Evolutionary conservation across 2,888 invertebrate species (phyloP), one percentile per base, ranked within the genome.

Genomic region (Meloe dianella): DNA sequence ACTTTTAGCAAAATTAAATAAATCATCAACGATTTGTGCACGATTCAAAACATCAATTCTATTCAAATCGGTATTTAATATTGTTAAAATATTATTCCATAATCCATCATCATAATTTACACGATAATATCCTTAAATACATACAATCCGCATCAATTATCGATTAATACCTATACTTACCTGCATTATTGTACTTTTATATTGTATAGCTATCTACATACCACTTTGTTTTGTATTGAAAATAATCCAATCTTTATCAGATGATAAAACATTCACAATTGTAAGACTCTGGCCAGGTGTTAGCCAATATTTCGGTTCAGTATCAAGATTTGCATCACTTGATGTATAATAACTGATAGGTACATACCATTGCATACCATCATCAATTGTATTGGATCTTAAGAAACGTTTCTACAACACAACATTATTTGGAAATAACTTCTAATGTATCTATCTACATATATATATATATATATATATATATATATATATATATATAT

Each of bases 11-110:
- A 91, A 85, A 81, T 89, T 89, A 71, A 91, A 85, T 1, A 91
- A 86, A 80, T 95, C 95, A 75, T 94, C 91, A n/a, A 95, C 87
- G 35, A 90, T 86, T 85, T 87, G 92, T 9, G 92, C 92, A 72
- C 90, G 86, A 80, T 92, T 92, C 22, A 88, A 81, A 60, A 87
- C 87, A 69, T 90, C 86, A 63, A 93, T 90, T 4, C 6, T 27
- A 0, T 10, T 22, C 1, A 27, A 5, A 54, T 27, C 7, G 1
- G 12, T 27, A n/a, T 54, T 27, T 6, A 66, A 35, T 27, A 56
- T 32, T 57, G 81, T 65, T 1, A 79, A 78, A 56, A 88, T 85
- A 24, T 85, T 80, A 0, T 84, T 71, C 89, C 89, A 90, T 1
- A 87, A 86, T 63, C 83, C 81, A 0, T 78, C 77, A 73, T 89